These are phyloP conservation scores for Amblyjoppa fuscipennis DNA, from an alignment of 2,888 invertebrate genomes.

Conservation along the genomic window DNA sequence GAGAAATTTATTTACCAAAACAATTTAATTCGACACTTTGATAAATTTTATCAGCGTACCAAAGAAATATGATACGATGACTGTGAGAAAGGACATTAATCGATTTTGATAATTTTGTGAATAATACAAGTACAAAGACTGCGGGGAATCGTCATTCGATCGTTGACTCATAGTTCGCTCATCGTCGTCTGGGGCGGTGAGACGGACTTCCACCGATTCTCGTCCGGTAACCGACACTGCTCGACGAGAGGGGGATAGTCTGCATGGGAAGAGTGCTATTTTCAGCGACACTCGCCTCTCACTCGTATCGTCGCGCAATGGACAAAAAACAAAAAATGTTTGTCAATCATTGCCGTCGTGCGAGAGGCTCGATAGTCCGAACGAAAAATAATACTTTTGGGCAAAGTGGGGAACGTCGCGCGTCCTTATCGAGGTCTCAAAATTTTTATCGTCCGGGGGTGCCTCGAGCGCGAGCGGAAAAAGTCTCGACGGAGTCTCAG, in stretches of 20 bases:
- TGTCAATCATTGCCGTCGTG: neutral
- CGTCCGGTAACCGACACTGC: constrained; percentile 42
- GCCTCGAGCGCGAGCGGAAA: neutral
- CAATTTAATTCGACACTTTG: too few relatives aligned
- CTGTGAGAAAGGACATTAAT: neutral
- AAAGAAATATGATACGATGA: neutral
- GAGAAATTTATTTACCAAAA: too few relatives aligned
- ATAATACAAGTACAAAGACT: neutral
- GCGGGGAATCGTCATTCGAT: constrained; percentile 9
- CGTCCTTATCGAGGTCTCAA: neutral
- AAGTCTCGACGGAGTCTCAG: neutral
- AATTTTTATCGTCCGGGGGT: neutral
- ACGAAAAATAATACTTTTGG: neutral
- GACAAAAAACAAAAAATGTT: neutral
- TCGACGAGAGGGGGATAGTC: constrained; percentile 25
- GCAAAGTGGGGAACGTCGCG: neutral
- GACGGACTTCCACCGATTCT: constrained; percentile 49
- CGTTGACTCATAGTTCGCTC: constrained; percentile 25
- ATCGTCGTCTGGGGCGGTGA: constrained; percentile 31
- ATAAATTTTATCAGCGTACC: neutral
- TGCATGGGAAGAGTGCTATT: constrained; percentile 49
- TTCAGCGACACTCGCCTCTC: constrained; percentile 57
- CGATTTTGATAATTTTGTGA: neutral
- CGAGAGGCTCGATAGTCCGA: neutral
- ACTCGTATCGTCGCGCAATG: constrained; percentile 52